These are phyloP conservation scores for Hyles euphorbiae DNA, from an alignment of 1,140 invertebrate species.

Conservation along the genomic window DNA sequence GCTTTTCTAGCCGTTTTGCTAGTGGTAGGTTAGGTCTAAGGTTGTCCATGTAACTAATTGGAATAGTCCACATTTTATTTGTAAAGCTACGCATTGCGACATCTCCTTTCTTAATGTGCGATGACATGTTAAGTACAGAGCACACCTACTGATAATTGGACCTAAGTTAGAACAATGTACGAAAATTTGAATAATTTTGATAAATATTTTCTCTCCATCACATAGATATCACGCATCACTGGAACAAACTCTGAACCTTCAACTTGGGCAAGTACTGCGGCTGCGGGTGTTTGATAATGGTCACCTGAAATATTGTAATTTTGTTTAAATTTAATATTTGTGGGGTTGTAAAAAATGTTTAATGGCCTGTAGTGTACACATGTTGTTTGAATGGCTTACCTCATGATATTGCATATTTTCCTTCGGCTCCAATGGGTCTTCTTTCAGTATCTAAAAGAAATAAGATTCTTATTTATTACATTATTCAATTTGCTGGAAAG, in stretches of 20 bases:
- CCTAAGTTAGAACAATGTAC: conserved; percentile 17
- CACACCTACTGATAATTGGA: conserved; percentile 18
- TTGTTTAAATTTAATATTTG: neutral
- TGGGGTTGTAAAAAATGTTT: neutral
- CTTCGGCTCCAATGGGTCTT: conserved; percentile 40
- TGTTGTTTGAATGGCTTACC: conserved; percentile 19
- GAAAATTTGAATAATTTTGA: conserved; percentile 1
- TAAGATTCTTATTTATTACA: neutral
- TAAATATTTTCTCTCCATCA: conserved; percentile 5
- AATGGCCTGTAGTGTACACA: no score
- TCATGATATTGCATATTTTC: conserved; percentile 42
- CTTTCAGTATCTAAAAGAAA: conserved; percentile 38
- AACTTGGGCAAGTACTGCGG: conserved; percentile 56
- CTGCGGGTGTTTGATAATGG: conserved; percentile 50
- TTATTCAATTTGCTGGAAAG: no score
- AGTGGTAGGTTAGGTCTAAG: no score
- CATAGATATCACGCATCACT: conserved; percentile 35
- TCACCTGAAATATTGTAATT: conserved; percentile 39
- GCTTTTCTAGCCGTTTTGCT: no score
- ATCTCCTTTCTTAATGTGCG: no score
- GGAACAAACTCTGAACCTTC: conserved; percentile 63
- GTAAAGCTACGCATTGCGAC: no score
- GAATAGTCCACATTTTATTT: no score
- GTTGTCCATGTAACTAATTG: no score
- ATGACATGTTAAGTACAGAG: neutral